Conservation (phyloP, 2,113 vertebrate genomes). For the crab-eating macaque (Macaca fascicularis) region T2T-MFA8v1.1 NC_088385.1:122491501-122492000, state of each 20-base stretch:
- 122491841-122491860: neutral
- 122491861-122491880: too few species aligned
- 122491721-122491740: neutral
- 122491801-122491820: neutral
- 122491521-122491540: constrained; percentile 11
- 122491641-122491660: neutral
- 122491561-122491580: constrained; percentile 25
- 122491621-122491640: neutral
- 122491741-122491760: neutral
- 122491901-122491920: neutral
- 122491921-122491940: too few species aligned
- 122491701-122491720: neutral
- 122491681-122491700: neutral
- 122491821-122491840: neutral
- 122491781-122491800: neutral
- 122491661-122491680: neutral
- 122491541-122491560: constrained; percentile 61
- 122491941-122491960: neutral
- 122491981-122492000: neutral
- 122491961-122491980: neutral
- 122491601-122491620: neutral
- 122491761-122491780: neutral
- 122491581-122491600: neutral
- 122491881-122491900: accelerated
- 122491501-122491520: neutral